phyloP scores from a whole-genome alignment of 2,113 vertebrate genomes.

The Neotragus pygmaeus region DNA sequence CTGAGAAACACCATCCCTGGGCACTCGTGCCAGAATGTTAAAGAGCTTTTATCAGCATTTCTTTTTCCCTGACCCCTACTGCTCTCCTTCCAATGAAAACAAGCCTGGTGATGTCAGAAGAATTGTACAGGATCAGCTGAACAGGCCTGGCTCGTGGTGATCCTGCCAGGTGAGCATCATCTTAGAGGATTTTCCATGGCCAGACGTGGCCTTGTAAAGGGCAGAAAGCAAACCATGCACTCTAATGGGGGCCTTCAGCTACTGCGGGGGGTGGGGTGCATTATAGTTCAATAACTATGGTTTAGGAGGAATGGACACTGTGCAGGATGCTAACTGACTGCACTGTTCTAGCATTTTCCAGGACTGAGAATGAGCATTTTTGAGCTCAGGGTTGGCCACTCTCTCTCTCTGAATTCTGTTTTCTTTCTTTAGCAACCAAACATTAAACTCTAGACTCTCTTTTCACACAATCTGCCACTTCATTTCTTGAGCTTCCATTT shows the following conservation, averaged over 20 bases:
- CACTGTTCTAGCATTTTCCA: background rate
- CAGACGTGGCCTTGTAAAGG: background rate
- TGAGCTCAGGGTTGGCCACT: background rate
- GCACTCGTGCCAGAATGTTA: background rate
- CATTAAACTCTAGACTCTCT: background rate
- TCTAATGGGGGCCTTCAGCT: background rate
- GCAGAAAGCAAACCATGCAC: background rate
- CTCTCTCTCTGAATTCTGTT: background rate
- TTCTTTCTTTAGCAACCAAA: background rate
- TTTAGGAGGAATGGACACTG: background rate
- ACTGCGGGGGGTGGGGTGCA: background rate
- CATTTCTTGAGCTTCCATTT: background rate
- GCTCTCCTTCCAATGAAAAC: background rate
- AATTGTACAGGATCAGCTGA: background rate
- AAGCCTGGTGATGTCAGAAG: background rate
- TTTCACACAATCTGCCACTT: background rate
- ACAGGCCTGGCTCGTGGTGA: background rate
- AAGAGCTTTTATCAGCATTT: background rate
- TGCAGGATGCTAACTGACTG: background rate
- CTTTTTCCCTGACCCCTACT: background rate
- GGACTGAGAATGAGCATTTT: background rate
- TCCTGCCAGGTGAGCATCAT: background rate
- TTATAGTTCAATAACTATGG: background rate
- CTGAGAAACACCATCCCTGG: background rate
- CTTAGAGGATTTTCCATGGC: background rate